These are phyloP conservation scores for Megalonaias nervosa DNA, from an alignment of 1,140 invertebrate species.

Conservation along the genomic window DNA sequence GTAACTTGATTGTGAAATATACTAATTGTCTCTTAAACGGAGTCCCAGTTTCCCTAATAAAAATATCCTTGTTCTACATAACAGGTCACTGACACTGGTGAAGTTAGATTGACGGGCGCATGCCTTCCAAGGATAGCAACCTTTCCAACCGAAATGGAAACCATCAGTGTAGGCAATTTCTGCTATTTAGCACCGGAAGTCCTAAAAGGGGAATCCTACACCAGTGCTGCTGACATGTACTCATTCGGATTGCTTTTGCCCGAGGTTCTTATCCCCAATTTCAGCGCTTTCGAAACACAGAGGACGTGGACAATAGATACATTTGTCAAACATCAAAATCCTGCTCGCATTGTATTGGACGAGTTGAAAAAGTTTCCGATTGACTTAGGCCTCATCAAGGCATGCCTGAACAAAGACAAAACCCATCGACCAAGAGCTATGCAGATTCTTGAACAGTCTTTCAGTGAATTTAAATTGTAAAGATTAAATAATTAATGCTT, in stretches of 20 bases:
- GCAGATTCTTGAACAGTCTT: too few species aligned
- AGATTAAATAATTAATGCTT: too few species aligned
- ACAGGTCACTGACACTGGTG: constrained; percentile 11
- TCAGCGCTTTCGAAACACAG: constrained; percentile 9
- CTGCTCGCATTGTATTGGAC: too few species aligned
- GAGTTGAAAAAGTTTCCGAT: too few species aligned
- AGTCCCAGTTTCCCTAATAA: background rate
- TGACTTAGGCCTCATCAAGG: too few species aligned
- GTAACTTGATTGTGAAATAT: too few species aligned
- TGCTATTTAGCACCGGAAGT: constrained; percentile 27
- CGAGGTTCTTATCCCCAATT: constrained; percentile 2
- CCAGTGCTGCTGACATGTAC: constrained; percentile 17
- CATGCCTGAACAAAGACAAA: too few species aligned
- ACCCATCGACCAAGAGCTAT: too few species aligned
- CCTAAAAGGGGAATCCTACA: constrained; percentile 13
- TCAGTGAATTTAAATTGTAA: too few species aligned
- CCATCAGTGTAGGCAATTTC: background rate
- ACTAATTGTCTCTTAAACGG: background rate
- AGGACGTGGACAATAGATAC: background rate
- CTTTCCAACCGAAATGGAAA: constrained; percentile 12
- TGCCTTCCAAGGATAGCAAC: constrained; percentile 23
- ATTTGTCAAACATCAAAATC: too few species aligned
- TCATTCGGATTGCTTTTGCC: constrained; percentile 18
- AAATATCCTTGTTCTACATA: background rate
- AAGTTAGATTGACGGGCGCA: constrained; percentile 19